Base-by-base conservation (phyloP, 2,113 vertebrate genomes). In the Elgaria multicarinata region DNA sequence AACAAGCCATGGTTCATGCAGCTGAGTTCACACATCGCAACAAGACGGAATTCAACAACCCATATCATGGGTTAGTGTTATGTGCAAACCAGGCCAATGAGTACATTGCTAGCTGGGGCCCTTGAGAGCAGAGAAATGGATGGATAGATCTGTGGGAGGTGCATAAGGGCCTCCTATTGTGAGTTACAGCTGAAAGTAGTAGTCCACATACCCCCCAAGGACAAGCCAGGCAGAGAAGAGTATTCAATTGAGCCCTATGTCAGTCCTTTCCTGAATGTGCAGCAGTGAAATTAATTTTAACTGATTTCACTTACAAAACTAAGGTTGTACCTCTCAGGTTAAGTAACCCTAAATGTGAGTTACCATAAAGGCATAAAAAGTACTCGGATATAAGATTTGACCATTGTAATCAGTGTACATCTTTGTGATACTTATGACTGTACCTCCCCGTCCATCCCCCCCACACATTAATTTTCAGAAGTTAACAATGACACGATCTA, bases 221-320 rank as follows among this genome's bases (percentile, higher is more conserved):
- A n/a, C 36, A 26, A 66, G 13, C 24, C 26, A 13, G 36, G 22
- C 28, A 31, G 75, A 50, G 28, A 14, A 31, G 28, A 42, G 26
- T 62, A 6, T 22, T 62, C 50, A 4, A 1, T 79, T 72, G 33
- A 36, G 16, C 20, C 79, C 6, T 26, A 2, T 82, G 36, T 22
- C 22, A 39, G 16, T 62, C n/a, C 9, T 10, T 14, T 46, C 64
- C 67, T 36, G 42, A 33, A 36, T 50, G 31, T 31, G 28, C 76
- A 87, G 10, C 20, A 36, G 44, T 4, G 13, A 10, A 6, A 91
- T 94, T 94, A 0, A 13, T 88, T 87, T 91, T 92, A 86, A 31
- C 89, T 69, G 8, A 44, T 92, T 22, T 89, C 14, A 36, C 36
- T 88, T 90, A 72, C 82, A 91, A 95, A 95, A 94, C 87, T 92